Percentiles rank a stretch among this genome's conserved stretches.
Conservation (phyloP, 2,888 invertebrate species). For the Leptopilina syphax region DNA sequence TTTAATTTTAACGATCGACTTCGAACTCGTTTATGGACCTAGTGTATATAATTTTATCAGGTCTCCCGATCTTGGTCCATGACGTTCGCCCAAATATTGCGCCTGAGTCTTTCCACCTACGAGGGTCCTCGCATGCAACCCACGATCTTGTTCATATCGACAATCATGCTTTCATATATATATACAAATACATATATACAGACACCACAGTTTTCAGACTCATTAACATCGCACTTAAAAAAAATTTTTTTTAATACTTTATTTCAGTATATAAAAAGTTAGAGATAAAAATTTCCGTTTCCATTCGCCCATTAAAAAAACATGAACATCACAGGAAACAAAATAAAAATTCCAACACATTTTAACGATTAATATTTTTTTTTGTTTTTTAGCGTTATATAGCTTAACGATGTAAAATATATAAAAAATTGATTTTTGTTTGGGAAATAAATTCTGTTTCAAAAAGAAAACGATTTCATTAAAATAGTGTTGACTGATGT, state of each 20-base stretch:
- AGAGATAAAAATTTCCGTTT: background rate
- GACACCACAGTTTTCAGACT: constrained; percentile 4
- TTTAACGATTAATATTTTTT: constrained; percentile 1
- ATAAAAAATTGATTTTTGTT: too few species aligned
- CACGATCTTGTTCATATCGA: constrained; percentile 36
- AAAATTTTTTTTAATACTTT: background rate
- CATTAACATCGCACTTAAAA: constrained; percentile 12
- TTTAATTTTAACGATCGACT: constrained; percentile 74
- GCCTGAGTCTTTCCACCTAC: constrained; percentile 54
- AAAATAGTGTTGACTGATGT: too few species aligned
- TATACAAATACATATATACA: background rate
- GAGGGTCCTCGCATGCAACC: constrained; percentile 52
- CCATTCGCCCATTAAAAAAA: background rate
- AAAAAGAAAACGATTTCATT: too few species aligned
- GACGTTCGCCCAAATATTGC: constrained; percentile 68
- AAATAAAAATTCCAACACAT: background rate
- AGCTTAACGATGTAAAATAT: background rate
- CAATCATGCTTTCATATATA: constrained; percentile 18
- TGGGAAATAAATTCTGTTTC: too few species aligned
- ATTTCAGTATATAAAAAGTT: background rate
- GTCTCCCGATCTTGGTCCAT: constrained; percentile 70
- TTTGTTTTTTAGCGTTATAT: too few species aligned
- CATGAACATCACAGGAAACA: background rate
- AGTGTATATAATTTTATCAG: constrained; percentile 74
- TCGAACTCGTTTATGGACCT: constrained; percentile 70